phyloP scores from a whole-genome alignment of 2,113 vertebrate species.

The Pteropus alecto region DNA sequence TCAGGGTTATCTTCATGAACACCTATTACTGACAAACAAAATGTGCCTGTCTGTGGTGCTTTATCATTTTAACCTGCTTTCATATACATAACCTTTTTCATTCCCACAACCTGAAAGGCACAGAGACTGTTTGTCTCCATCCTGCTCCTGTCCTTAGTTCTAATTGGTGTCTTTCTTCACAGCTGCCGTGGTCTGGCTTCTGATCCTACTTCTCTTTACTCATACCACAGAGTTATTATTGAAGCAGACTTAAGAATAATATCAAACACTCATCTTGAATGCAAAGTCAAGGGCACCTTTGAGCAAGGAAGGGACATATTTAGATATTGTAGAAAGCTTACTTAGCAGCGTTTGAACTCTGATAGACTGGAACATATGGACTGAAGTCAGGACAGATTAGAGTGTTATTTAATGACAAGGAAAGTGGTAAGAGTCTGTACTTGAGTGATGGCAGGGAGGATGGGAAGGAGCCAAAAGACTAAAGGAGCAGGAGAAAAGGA shows the following conservation, averaged over 20 bases:
- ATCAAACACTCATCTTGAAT: not conserved
- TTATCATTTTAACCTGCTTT: not conserved
- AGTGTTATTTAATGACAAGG: not conserved
- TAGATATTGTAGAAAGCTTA: not conserved
- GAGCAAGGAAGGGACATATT: not conserved
- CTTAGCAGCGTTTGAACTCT: not conserved
- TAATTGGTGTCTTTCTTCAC: not conserved
- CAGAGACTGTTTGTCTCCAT: not conserved
- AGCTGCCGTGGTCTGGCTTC: not conserved
- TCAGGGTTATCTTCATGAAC: not conserved
- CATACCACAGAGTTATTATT: not conserved
- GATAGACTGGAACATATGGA: not conserved
- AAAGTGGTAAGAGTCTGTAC: not conserved
- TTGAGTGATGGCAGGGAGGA: not conserved
- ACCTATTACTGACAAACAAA: not conserved
- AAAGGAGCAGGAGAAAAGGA: not conserved
- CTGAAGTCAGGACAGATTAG: not conserved
- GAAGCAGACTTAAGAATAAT: constrained; percentile 15
- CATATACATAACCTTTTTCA: not conserved
- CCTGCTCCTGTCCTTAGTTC: not conserved
- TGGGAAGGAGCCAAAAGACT: not conserved
- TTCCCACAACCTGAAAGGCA: not conserved
- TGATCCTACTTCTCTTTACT: not conserved
- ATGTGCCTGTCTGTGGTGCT: not conserved
- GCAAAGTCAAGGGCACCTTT: not conserved